Percentiles rank a stretch among this genome's conserved stretches.
Conservation (phyloP, 2,888 invertebrate genomes). For the Teinopalpus imperialis region DNA sequence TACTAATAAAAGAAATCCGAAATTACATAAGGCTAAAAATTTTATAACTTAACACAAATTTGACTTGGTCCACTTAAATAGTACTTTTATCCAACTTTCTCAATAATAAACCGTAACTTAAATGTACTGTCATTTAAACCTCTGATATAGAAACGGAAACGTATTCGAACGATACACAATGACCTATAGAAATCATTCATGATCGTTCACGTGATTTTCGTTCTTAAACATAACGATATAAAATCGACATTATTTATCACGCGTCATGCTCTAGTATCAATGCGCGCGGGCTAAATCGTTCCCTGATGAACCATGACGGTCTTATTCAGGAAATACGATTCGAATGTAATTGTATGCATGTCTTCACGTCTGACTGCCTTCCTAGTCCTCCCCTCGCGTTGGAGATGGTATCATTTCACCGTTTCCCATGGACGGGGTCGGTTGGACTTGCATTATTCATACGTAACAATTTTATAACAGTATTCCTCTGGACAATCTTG, state of each 20-base stretch:
- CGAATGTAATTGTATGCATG: constrained; percentile 41
- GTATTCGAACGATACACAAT: constrained; percentile 10
- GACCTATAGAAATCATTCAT: constrained; percentile 18
- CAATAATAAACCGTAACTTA: constrained; percentile 21
- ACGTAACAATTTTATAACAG: constrained; percentile 13
- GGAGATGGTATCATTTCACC: constrained; percentile 22
- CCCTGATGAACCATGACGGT: constrained; percentile 40
- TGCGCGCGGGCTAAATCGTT: constrained; percentile 24
- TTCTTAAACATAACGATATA: constrained; percentile 2
- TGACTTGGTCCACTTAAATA: too few relatives aligned
- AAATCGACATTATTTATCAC: not conserved
- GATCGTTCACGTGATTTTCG: not conserved
- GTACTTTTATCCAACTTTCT: constrained; percentile 16
- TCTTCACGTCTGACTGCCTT: constrained; percentile 39
- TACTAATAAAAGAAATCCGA: too few relatives aligned
- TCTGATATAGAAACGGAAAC: constrained; percentile 13
- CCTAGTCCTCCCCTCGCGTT: constrained; percentile 27
- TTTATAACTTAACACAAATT: too few relatives aligned
- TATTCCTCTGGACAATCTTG: constrained; percentile 10
- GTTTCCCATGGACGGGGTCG: constrained; percentile 6
- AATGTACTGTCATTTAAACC: constrained; percentile 10
- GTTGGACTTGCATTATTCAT: constrained; percentile 12
- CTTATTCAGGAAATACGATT: constrained; percentile 45
- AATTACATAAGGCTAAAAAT: too few relatives aligned
- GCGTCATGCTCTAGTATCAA: constrained; percentile 2